Evolutionary conservation across 2,113 vertebrate genomes (phyloP), one percentile per base, ranked within the genome.

Genomic region (Caloenas nicobarica): DNA sequence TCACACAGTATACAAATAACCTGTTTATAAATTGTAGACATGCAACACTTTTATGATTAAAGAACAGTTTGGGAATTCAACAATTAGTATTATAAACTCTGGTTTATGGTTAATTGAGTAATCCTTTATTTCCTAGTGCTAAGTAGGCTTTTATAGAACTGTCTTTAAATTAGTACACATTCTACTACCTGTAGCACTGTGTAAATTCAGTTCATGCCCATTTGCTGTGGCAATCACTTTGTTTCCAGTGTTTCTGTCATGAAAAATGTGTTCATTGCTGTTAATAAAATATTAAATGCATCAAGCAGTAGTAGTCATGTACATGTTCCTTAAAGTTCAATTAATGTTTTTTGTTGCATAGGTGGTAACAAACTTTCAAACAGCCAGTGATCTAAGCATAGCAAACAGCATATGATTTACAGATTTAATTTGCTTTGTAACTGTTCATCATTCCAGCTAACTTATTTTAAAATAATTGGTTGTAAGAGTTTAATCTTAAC

Each of bases 401-500:
- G 1, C 64, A 89, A 93, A 40, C 28, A 66, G 25, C 25, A 16
- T 54, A 25, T 58, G 66, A 96, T 89, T 76, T 85, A 92, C 76
- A 53, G 31, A 46, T 95, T 94, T 96, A 82, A 94, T 96, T 94
- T 96, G 40, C 29, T 84, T 90, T 54, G 28, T 71, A 89, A 65
- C 65, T 57, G 22, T 88, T 90, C 21, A 22, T 93, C 66, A 57
- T 92, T 84, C 22, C 38, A 88, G 40, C 51, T 78, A 80, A 79
- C 65, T 88, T 91, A 78, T 29, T 68, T 77, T 78, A 93, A 79
- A 93, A 53, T 74, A 92, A 81, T 92, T 93, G 54, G 46, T 78
- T 91, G 50, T 91, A 78, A 96, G 95, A 97, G 21, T 93, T 95
- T 97, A 95, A 95, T 94, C n/a, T 80, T 92, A 94, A 82, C 72